phyloP scores from a whole-genome alignment of 2,113 vertebrate genomes.

The Anthoscopus minutus region DNA sequence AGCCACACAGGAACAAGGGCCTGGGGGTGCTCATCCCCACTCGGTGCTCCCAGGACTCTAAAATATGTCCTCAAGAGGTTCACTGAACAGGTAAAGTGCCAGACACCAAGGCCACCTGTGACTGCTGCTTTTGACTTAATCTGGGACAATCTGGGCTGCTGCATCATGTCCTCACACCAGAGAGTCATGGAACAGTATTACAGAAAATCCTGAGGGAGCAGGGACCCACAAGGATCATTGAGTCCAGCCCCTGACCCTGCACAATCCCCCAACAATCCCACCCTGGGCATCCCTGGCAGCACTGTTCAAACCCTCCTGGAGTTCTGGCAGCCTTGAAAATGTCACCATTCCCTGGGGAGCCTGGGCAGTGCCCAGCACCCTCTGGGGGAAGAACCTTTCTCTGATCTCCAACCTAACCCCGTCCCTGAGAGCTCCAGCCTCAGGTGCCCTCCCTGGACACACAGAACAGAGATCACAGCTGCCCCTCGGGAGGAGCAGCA shows the following conservation, averaged over 20 bases:
- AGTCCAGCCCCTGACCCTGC: fast-evolving
- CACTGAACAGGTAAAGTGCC: too few species aligned
- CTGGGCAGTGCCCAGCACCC: background rate
- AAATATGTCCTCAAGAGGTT: background rate
- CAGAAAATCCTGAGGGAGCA: background rate
- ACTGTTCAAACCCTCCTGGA: fast-evolving
- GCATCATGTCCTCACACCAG: background rate
- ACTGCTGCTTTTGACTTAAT: background rate
- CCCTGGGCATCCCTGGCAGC: background rate
- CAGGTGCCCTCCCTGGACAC: background rate
- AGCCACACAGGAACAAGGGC: fast-evolving
- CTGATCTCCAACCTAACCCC: background rate
- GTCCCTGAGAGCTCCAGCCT: background rate
- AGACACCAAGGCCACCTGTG: background rate
- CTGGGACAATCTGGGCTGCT: background rate
- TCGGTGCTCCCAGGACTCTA: background rate
- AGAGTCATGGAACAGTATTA: background rate
- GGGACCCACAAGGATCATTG: too few species aligned
- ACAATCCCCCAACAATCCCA: background rate
- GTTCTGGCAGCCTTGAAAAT: background rate
- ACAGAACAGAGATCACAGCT: background rate
- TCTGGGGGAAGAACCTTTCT: too few species aligned
- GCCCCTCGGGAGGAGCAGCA: background rate
- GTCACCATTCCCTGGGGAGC: background rate
- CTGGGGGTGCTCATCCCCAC: background rate